Base-by-base conservation (phyloP, 2,888 invertebrate species). In the Dasysyrphus tricinctus region DNA sequence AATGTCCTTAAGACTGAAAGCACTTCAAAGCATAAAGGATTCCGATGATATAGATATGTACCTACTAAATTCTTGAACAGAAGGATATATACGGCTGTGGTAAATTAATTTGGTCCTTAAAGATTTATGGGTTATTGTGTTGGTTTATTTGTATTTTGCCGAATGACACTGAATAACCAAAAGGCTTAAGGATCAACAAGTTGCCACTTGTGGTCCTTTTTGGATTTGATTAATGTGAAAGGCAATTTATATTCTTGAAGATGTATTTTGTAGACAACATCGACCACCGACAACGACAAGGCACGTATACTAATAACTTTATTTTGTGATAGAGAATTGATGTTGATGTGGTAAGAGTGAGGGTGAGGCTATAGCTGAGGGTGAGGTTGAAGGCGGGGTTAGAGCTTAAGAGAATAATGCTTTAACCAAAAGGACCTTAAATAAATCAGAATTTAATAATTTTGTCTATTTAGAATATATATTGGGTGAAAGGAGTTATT, bases 181-280 rank as follows among this genome's bases (percentile, higher is more conserved):
- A 69, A 63, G 74, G 77, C 56, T 74, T 63, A 47, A 67, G 80
- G 80, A 85, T 85, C 85, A 85, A 85, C 85, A 80, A 78, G 85
- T 85, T 77, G 77, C 80, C 74, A 77, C 70, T 74, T 85, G 73
- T 77, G 67, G 72, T 61, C 54, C 61, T 49, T 67, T 67, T 67
- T 32, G 69, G 74, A 85, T 85, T 85, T 85, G 85, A 85, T 80
- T 80, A 85, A 85, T 85, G 80, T 77, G 34, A 19, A 67, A 39
- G 47, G 70, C 80, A 74, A 85, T 85, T 80, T 77, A 74, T 85
- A 80, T 80, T 63, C 77, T 63, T 61, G 51, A 59, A 63, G 73
- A 47, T 61, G 57, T 54, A 69, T 47, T 69, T 69, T 69, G 73
- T 73, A 67, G 67, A 67, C 49, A 34, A 67, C 34, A 67, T 67